A percentile compares a stretch with the other conserved stretches of the same genome.
These are phyloP conservation scores for Chlorodrepanis virens DNA, from an alignment of 2,113 vertebrate species.

Conservation along the genomic window DNA sequence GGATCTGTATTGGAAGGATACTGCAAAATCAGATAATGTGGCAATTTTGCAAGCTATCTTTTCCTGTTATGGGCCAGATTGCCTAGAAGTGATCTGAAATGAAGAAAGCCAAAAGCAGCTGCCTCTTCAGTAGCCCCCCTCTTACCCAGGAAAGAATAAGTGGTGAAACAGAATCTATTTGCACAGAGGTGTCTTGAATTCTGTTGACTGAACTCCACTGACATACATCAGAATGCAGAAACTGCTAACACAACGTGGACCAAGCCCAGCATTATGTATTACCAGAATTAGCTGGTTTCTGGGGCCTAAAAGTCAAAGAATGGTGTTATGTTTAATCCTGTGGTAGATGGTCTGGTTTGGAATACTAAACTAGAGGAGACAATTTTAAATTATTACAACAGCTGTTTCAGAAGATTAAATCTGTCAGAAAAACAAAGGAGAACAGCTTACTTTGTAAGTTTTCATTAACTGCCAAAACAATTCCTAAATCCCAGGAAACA, in stretches of 20 bases:
- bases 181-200: background rate
- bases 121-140: fast-evolving
- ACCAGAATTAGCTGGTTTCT: background rate
- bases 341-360: background rate
- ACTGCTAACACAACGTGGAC: background rate
- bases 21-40: background rate
- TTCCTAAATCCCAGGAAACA: background rate
- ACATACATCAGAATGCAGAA: background rate
- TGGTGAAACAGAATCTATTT: background rate
- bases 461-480: background rate
- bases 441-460: background rate
- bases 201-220: background rate
- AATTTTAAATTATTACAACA: background rate
- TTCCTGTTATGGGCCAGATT: background rate
- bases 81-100: background rate
- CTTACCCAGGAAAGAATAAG: background rate
- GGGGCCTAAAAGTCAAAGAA: background rate
- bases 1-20: background rate
- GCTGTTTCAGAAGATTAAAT: background rate
- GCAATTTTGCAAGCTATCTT: background rate
- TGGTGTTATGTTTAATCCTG: background rate
- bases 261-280: background rate
- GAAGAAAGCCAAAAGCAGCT: background rate
- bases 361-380: background rate
- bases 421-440: background rate